Base-by-base conservation (phyloP, 2,113 vertebrate genomes). In the Lamprotornis superbus region DNA sequence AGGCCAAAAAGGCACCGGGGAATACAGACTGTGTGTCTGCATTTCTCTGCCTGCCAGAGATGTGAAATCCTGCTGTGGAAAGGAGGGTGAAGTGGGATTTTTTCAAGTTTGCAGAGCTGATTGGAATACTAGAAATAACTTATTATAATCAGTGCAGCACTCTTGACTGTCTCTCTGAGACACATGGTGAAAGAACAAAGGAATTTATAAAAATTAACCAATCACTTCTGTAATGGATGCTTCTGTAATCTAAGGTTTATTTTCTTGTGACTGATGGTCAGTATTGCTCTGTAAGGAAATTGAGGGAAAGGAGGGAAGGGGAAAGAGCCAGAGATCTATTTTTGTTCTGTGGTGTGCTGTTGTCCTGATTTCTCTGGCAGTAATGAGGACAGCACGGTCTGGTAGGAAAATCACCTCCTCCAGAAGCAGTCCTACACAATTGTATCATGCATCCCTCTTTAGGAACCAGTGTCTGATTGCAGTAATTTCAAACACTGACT, bases 281-380 rank as follows among this genome's bases (percentile, higher is more conserved):
- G 60, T 55, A 25, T 65, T 90, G 67, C 80, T 92, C 83, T 27
- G 69, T 81, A 94, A 89, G 68, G 82, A 83, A 95, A 68, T 23
- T 65, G 74, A 63, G 69, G 52, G 60, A 83, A 84, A 52, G 49
- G 63, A 91, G 67, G 68, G 77, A 78, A 95, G 28, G 76, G 94
- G 87, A 94, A 76, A 87, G 63, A 96, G 92, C 50, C 75, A 89
- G 95, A 83, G 79, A 64, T 97, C 98, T 98, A 98, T 98, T 98
- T 98, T 98, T 98, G 97, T 89, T 95, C 95, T 82, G 95, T 92
- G 76, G 93, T 68, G 40, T 93, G 90, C 95, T 97, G 94, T 94
- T 98, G 97, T 97, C 98, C 98, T 98, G 97, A 96, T 98, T 98
- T 98, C 97, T 95, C 83, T 89, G 71, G 16, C 15, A 14, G 93